phyloP scores from a whole-genome alignment of 2,797 vertebrate species.

The Chromobotia macracanthus region DNA sequence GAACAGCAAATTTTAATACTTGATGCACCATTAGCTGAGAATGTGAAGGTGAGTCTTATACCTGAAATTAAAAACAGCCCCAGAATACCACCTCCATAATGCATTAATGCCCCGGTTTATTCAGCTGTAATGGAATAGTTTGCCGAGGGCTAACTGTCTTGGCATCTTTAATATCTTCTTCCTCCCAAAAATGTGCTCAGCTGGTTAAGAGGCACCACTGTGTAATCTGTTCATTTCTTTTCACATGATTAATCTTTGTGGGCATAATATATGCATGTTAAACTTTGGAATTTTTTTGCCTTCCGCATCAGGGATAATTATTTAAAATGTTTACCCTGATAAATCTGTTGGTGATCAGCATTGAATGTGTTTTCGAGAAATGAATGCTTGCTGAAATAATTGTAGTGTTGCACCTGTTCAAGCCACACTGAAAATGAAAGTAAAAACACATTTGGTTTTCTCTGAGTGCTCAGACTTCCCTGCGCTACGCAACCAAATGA shows the following conservation, averaged over 20 bases:
- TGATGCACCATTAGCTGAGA: conserved; percentile 35
- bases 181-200: conserved; percentile 47
- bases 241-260: conserved; percentile 29
- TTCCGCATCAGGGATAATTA: neutral
- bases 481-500: conserved; percentile 39
- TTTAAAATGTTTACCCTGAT: neutral
- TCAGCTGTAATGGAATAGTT: conserved; percentile 57
- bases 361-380: neutral
- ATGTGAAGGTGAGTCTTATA: conserved; percentile 34
- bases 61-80: conserved; percentile 50
- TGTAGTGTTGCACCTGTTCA: conserved; percentile 45
- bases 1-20: conserved; percentile 48
- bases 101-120: conserved; percentile 56
- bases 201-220: neutral
- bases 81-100: conserved; percentile 49
- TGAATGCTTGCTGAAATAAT: conserved; percentile 12
- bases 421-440: conserved; percentile 60
- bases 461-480: conserved; percentile 45
- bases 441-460: conserved; percentile 46
- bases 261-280: conserved; percentile 14
- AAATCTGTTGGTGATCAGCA: neutral
- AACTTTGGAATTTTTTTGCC: neutral
- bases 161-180: conserved; percentile 42
- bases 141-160: conserved; percentile 43
- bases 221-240: conserved; percentile 32